These are phyloP conservation scores for Harmothoe impar DNA, from an alignment of 2,888 invertebrate genomes.

Conservation along the genomic window DNA sequence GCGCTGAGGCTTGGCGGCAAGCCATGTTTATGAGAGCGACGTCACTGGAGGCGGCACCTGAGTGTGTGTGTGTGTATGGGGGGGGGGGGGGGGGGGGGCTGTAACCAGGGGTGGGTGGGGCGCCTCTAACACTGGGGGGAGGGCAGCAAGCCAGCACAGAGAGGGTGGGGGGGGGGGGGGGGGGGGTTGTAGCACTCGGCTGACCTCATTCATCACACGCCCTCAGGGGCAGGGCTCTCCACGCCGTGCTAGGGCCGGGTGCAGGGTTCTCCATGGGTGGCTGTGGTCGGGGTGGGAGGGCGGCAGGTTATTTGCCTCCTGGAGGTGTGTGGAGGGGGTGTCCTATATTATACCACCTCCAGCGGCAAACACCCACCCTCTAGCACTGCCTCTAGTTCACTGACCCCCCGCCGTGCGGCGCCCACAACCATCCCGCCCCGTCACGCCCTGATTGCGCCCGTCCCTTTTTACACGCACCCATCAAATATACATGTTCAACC, in stretches of 20 bases:
- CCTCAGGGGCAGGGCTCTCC: slow-evolving; percentile 27
- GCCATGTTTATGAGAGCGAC: neutral
- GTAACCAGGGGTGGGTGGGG: neutral
- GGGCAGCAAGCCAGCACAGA: neutral
- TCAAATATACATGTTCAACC: too few relatives aligned
- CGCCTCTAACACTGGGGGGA: neutral
- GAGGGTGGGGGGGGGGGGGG: slow-evolving; percentile 7
- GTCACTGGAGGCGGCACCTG: slow-evolving; percentile 4
- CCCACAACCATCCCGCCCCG: too few relatives aligned
- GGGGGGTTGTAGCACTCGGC: neutral
- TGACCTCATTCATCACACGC: slow-evolving; percentile 42
- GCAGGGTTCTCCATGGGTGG: neutral
- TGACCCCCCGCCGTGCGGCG: neutral
- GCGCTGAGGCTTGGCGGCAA: neutral
- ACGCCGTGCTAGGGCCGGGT: neutral
- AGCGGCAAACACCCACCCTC: too few relatives aligned
- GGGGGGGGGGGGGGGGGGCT: neutral
- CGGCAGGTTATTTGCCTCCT: neutral
- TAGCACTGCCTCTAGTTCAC: neutral
- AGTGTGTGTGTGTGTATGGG: neutral
- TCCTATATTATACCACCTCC: neutral
- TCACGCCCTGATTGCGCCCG: too few relatives aligned
- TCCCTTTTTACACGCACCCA: too few relatives aligned
- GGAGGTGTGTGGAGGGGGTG: neutral
- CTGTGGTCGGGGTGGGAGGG: neutral